Percentiles rank a stretch among this genome's conserved stretches.
These are phyloP conservation scores for Hypsopygia costalis DNA, from an alignment of 2,888 invertebrate genomes.

Conservation along the genomic window DNA sequence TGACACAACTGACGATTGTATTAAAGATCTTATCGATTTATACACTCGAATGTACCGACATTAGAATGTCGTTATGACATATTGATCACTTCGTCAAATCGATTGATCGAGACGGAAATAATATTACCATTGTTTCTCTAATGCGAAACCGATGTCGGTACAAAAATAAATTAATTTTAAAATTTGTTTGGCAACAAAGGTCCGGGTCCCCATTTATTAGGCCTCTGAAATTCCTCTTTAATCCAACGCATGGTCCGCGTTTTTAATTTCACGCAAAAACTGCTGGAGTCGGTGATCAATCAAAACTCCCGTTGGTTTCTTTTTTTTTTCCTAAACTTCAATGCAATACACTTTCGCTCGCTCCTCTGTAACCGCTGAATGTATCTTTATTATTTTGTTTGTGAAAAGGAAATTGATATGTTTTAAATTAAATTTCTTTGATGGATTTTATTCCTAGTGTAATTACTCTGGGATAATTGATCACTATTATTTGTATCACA, in stretches of 20 bases:
- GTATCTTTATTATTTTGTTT: slow-evolving; percentile 69
- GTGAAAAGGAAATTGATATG: slow-evolving; percentile 69
- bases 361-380: slow-evolving; percentile 69
- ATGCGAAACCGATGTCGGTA: slow-evolving; percentile 52
- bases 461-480: slow-evolving; percentile 16
- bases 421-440: slow-evolving; percentile 69
- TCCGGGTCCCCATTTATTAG: slow-evolving; percentile 51
- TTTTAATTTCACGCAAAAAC: slow-evolving; percentile 80
- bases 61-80: slow-evolving; percentile 6
- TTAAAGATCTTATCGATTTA: slow-evolving; percentile 15
- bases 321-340: slow-evolving; percentile 69
- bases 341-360: slow-evolving; percentile 76
- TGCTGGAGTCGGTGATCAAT: slow-evolving; percentile 75
- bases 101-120: slow-evolving; percentile 20
- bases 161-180: slow-evolving; percentile 61
- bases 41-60: slow-evolving; percentile 1
- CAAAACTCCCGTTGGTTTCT: slow-evolving; percentile 58
- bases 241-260: slow-evolving; percentile 72
- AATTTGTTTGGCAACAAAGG: slow-evolving; percentile 59
- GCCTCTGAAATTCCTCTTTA: slow-evolving; percentile 69
- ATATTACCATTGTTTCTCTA: slow-evolving; percentile 40
- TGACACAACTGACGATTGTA: no score
- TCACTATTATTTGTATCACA: no score
- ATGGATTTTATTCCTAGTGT: slow-evolving; percentile 51
- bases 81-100: slow-evolving; percentile 8